phyloP scores from a whole-genome alignment of 1,140 invertebrate genomes.

The Neotoxoptera formosana region DNA sequence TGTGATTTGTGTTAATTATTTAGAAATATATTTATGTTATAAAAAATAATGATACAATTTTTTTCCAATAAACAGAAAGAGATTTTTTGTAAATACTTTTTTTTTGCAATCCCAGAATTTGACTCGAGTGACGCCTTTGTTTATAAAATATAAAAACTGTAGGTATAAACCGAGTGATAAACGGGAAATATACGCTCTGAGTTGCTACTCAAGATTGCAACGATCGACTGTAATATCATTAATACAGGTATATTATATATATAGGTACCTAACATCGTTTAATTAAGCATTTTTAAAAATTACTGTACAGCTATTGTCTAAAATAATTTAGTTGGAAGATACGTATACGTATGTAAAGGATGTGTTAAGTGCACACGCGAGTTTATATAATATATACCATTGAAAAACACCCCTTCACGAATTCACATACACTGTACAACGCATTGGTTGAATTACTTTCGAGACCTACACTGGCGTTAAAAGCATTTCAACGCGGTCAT shows the following conservation, averaged over 20 bases:
- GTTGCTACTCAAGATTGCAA: background rate
- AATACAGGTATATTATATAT: background rate
- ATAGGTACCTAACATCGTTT: background rate
- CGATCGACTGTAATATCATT: background rate
- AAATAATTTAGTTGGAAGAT: background rate
- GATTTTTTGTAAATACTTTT: no score
- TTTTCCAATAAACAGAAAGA: no score
- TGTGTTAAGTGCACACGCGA: constrained; percentile 14
- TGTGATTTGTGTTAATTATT: no score
- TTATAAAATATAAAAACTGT: background rate
- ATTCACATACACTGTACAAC: background rate
- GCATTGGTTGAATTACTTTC: background rate
- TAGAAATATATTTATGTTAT: no score
- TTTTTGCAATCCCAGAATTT: no score
- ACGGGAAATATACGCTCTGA: background rate
- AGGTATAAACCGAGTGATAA: background rate
- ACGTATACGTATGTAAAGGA: constrained; percentile 13
- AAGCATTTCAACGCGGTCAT: constrained; percentile 54
- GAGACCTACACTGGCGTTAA: constrained; percentile 30
- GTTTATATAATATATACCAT: background rate
- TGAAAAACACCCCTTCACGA: background rate
- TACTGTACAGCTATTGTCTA: background rate
- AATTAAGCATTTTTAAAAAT: constrained; percentile 8
- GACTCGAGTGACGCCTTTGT: no score
- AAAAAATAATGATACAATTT: no score